Base-by-base conservation (phyloP, 2,113 vertebrate species). In the Rhinolophus ferrumequinum region DNA sequence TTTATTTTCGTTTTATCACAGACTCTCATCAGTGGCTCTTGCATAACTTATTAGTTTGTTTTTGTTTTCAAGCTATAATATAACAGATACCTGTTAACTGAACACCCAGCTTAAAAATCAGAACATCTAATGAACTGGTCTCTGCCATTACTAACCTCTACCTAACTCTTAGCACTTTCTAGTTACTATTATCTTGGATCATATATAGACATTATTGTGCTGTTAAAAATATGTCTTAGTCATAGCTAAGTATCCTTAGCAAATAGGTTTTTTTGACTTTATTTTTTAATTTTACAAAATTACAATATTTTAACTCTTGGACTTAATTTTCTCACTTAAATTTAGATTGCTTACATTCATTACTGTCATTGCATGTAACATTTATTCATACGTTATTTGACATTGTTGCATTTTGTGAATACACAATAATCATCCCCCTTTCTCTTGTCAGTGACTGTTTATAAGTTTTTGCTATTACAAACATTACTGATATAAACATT, bases 1-100 rank as follows among this genome's bases (percentile, higher is more conserved):
- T 89, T 93, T 94, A 56, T 73, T 30, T 56, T 93, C 76, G 11
- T 89, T 95, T 95, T 91, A 70, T 35, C 73, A 84, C 44, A 24
- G 58, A 54, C 3, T 73, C 18, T 88, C 18, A 52, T 69, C 22
- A 24, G 14, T 87, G 66, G 7, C 28, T 90, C 11, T 79, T 70
- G 44, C 30, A 41, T 84, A 38, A 0, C 5, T 79, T 82, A 38
- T 90, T 58, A 56, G 44, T 83, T 41, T 87, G 12, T 52, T 95
- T 87, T 73, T 91, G 19, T 66, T 83, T 95, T 15, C 33, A 87
- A 83, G 14, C 26, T 69, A 30, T 81, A 58, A 56, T 86, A 0
- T 86, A 79, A 95, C 28, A 67, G 33, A 38, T 52, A 30, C 13
- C 62, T 73, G 26, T 72, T 70, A 90, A 82, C 50, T 10, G 62